Conservation (phyloP, 37 sponge, comb jelly and placozoan genomes). For the Aphrocallistes beatrix region DNA sequence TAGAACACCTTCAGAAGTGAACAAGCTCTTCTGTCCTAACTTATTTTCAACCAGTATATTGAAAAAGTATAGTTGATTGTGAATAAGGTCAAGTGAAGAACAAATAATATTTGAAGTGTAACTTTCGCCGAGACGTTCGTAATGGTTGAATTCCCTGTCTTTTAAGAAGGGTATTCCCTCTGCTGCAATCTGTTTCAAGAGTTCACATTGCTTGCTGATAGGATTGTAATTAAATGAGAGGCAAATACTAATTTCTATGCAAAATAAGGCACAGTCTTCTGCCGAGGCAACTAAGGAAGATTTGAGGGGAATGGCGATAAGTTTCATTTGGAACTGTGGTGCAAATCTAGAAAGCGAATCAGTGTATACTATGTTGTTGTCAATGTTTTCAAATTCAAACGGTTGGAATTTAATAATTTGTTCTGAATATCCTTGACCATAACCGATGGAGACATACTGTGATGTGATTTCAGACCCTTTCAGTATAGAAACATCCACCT, state of each 20-base stretch:
- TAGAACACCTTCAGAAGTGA: slow-evolving; percentile 44
- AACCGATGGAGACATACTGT: neutral
- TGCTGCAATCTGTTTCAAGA: neutral
- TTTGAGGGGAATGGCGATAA: no score
- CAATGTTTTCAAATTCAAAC: neutral
- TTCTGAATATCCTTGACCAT: neutral
- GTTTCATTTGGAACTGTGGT: no score
- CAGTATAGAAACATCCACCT: no score
- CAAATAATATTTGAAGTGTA: slow-evolving; percentile 27
- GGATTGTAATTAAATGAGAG: neutral
- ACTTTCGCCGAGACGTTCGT: slow-evolving; percentile 15
- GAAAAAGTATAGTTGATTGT: slow-evolving; percentile 40
- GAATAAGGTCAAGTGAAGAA: slow-evolving; percentile 24
- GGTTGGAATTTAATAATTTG: neutral
- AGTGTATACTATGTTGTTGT: no score
- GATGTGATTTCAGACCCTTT: neutral
- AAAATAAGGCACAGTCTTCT: no score
- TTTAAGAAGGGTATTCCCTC: neutral
- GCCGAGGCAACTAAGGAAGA: no score
- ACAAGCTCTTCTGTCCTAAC: slow-evolving; percentile 39
- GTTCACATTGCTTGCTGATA: neutral
- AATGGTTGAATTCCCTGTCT: neutral
- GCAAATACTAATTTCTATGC: no score
- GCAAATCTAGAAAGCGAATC: no score
- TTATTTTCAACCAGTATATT: slow-evolving; percentile 43